phyloP scores from a whole-genome alignment of 1,140 invertebrate genomes.

The Solenopsis invicta region DNA sequence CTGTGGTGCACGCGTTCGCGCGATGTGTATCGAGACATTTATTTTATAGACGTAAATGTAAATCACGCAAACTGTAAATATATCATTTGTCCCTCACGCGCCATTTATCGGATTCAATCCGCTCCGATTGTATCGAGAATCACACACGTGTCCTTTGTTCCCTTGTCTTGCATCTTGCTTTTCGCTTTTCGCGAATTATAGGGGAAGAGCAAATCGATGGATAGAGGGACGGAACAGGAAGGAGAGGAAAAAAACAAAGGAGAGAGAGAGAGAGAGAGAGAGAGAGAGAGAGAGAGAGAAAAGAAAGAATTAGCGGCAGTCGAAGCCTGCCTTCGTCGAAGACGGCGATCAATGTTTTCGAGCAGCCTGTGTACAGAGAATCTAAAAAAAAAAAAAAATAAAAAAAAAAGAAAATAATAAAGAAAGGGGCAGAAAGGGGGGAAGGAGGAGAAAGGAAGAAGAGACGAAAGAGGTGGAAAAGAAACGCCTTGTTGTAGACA shows the following conservation, averaged over 20 bases:
- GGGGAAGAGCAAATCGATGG: conserved; percentile 18
- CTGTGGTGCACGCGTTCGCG: conserved; percentile 48
- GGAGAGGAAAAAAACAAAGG: not conserved
- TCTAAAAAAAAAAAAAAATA: conserved; percentile 26
- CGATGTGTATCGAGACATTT: conserved; percentile 64
- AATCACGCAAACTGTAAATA: conserved; percentile 78
- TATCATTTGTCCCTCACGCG: conserved; percentile 75
- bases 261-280: not conserved
- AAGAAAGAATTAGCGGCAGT: not conserved
- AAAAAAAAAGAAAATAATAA: not conserved
- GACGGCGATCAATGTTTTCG: conserved; percentile 54
- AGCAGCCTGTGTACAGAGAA: conserved; percentile 59
- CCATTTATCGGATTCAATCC: conserved; percentile 59
- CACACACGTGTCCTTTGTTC: conserved; percentile 32
- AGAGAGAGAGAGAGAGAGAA: too few species aligned
- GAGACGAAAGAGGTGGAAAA: conserved; percentile 46
- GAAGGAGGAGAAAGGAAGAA: conserved; percentile 60
- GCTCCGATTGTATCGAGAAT: conserved; percentile 47
- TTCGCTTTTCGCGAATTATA: conserved; percentile 18
- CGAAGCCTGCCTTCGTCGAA: conserved; percentile 69
- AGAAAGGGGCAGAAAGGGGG: not conserved
- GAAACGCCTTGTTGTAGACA: conserved; percentile 18
- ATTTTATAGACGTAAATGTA: conserved; percentile 68
- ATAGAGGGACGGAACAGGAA: not conserved
- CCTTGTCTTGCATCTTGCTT: conserved; percentile 27